Evolutionary conservation across 1,140 invertebrate genomes (phyloP).

Genomic region (Drosophila eugracilis): DNA sequence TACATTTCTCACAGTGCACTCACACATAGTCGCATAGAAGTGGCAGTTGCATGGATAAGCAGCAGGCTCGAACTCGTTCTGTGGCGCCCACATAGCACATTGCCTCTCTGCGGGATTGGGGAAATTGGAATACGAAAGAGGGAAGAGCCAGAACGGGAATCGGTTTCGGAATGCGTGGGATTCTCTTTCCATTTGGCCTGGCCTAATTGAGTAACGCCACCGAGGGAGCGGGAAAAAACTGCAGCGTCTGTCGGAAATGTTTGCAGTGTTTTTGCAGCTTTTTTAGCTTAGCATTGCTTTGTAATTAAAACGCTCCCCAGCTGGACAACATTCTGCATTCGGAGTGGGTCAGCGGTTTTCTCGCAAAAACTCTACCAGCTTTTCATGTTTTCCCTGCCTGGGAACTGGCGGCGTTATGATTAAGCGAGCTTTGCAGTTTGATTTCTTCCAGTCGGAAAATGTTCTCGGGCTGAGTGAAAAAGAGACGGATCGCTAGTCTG

Average conservation of each 20-base stretch:
- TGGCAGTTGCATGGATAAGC: slow-evolving; percentile 16
- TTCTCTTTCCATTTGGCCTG: slow-evolving; percentile 41
- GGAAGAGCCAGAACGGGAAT: slow-evolving; percentile 19
- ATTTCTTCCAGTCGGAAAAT: neutral
- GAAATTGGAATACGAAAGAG: neutral
- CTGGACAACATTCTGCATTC: slow-evolving; percentile 30
- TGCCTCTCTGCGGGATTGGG: slow-evolving; percentile 6
- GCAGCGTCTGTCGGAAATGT: slow-evolving; percentile 45
- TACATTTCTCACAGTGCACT: slow-evolving; percentile 8
- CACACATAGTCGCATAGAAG: slow-evolving; percentile 10
- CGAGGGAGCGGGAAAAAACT: slow-evolving; percentile 20
- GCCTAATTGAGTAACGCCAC: slow-evolving; percentile 54
- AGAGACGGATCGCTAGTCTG: slow-evolving; percentile 3
- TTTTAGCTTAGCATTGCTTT: slow-evolving; percentile 41
- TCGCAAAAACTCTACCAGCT: slow-evolving; percentile 18
- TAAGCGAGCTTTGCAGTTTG: slow-evolving; percentile 6
- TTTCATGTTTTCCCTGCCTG: slow-evolving; percentile 13
- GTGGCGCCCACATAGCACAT: slow-evolving; percentile 37
- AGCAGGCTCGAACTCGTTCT: slow-evolving; percentile 28
- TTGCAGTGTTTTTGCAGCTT: slow-evolving; percentile 14
- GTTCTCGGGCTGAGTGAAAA: neutral
- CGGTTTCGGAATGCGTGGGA: slow-evolving; percentile 50
- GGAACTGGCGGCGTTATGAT: slow-evolving; percentile 17
- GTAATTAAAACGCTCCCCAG: slow-evolving; percentile 56
- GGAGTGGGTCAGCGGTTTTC: slow-evolving; percentile 51